These are phyloP conservation scores for Egretta garzetta DNA, from an alignment of 2,113 vertebrate species.

Conservation along the genomic window DNA sequence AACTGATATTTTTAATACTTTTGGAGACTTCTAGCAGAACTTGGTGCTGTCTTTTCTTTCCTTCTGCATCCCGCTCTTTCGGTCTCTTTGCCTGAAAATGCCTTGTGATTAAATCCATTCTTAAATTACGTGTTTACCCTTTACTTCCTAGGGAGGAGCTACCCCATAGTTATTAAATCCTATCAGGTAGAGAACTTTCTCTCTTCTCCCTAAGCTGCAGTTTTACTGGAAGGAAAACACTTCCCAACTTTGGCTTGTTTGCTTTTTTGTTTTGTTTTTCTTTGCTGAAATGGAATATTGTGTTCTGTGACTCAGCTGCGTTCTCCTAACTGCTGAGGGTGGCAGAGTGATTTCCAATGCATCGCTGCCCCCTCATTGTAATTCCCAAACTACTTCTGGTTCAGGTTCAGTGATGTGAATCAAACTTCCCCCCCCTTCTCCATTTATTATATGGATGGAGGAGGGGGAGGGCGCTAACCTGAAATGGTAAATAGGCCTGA, in stretches of 20 bases:
- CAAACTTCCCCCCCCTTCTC: not conserved
- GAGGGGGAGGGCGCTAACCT: not conserved
- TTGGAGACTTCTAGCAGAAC: not conserved
- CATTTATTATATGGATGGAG: not conserved
- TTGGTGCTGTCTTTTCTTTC: not conserved
- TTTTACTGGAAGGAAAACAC: not conserved
- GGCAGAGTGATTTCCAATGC: not conserved
- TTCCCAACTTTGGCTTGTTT: not conserved
- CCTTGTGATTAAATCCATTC: not conserved
- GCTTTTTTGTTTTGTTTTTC: not conserved
- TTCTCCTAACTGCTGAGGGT: not conserved
- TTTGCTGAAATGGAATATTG: slow-evolving; percentile 7
- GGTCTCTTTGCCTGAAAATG: not conserved
- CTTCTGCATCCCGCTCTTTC: not conserved
- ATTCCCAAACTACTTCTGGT: slow-evolving; percentile 12
- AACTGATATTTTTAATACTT: slow-evolving; percentile 21
- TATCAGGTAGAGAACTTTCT: not conserved
- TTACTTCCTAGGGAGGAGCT: not conserved
- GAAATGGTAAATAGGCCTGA: not conserved
- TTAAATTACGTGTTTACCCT: not conserved
- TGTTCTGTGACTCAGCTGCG: slow-evolving; percentile 19
- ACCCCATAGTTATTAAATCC: not conserved
- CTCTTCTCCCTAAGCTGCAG: not conserved
- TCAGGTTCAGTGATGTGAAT: slow-evolving; percentile 31
- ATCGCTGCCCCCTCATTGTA: slow-evolving; percentile 10